Percentiles rank a stretch among this genome's conserved stretches.
Evolutionary conservation across 2,888 invertebrate species (phyloP).

Genomic region (Drymonia ruficornis): DNA sequence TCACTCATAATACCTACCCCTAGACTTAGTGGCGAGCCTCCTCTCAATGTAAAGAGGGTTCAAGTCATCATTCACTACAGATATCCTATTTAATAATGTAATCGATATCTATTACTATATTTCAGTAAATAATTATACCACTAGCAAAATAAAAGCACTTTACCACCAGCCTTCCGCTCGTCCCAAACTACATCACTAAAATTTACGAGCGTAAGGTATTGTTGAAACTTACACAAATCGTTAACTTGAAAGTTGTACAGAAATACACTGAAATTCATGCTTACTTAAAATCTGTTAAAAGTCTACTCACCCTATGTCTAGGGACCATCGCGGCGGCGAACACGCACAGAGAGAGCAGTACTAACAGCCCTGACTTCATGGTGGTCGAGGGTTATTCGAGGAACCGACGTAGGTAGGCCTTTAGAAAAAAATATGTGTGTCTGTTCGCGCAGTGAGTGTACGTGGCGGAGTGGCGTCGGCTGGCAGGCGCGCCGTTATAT

Average conservation of each 20-base stretch:
- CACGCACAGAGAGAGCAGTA: constrained; percentile 53
- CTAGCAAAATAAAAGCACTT: background rate
- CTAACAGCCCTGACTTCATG: constrained; percentile 53
- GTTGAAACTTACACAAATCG: no score
- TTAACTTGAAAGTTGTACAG: background rate
- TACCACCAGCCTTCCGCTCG: no score
- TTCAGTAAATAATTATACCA: no score
- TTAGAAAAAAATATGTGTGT: constrained; percentile 30
- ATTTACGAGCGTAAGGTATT: background rate
- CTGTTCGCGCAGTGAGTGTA: constrained; percentile 44
- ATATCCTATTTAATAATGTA: no score
- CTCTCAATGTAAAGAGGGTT: no score
- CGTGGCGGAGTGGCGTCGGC: constrained; percentile 57
- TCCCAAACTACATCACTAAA: background rate
- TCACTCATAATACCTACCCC: no score
- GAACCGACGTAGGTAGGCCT: constrained; percentile 12
- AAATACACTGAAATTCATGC: background rate
- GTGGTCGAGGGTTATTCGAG: constrained; percentile 21
- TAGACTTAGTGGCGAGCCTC: no score
- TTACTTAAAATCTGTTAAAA: background rate
- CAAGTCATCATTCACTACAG: no score
- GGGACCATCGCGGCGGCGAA: constrained; percentile 61
- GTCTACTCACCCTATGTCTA: constrained; percentile 60
- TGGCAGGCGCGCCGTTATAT: constrained; percentile 47
- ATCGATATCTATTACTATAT: no score